Evolutionary conservation across 1,140 invertebrate species (phyloP).

Genomic region (Triops cancriformis): DNA sequence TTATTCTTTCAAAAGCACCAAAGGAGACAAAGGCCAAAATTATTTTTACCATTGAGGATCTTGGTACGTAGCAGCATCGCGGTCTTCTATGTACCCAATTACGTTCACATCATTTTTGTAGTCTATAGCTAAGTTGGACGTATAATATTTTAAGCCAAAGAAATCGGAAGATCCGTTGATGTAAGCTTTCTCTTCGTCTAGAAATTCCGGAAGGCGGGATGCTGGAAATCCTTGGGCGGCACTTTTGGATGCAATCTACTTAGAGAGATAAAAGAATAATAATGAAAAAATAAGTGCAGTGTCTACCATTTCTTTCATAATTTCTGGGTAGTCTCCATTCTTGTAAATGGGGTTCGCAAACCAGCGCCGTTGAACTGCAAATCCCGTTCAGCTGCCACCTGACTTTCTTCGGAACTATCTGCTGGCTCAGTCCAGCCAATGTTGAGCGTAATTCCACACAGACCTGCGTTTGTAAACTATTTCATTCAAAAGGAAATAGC

Average conservation of each 20-base stretch:
- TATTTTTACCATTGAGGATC: constrained; percentile 28
- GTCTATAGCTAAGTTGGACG: constrained; percentile 29
- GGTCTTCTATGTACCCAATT: constrained; percentile 18
- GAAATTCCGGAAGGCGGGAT: constrained; percentile 26
- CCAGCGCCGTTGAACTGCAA: constrained; percentile 47
- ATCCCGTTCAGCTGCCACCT: constrained; percentile 41
- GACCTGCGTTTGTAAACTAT: background rate
- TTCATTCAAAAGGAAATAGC: background rate
- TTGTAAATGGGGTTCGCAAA: constrained; percentile 51
- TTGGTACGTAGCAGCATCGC: constrained; percentile 11
- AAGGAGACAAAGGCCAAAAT: background rate
- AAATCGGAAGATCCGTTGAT: constrained; percentile 37
- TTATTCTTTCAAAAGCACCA: background rate
- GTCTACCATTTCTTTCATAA: constrained; percentile 39
- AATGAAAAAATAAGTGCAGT: background rate
- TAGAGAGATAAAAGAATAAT: too few relatives aligned
- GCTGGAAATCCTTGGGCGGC: constrained; percentile 16
- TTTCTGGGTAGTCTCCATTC: constrained; percentile 52
- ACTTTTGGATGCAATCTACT: constrained; percentile 21
- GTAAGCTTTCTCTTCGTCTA: constrained; percentile 19
- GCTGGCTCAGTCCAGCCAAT: constrained; percentile 26
- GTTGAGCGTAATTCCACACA: constrained; percentile 23
- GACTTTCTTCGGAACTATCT: constrained; percentile 32
- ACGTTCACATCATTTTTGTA: constrained; percentile 3
- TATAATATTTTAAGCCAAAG: constrained; percentile 42